Conservation (phyloP, 2,797 vertebrate genomes). For the Poeciliopsis presidionis region DNA sequence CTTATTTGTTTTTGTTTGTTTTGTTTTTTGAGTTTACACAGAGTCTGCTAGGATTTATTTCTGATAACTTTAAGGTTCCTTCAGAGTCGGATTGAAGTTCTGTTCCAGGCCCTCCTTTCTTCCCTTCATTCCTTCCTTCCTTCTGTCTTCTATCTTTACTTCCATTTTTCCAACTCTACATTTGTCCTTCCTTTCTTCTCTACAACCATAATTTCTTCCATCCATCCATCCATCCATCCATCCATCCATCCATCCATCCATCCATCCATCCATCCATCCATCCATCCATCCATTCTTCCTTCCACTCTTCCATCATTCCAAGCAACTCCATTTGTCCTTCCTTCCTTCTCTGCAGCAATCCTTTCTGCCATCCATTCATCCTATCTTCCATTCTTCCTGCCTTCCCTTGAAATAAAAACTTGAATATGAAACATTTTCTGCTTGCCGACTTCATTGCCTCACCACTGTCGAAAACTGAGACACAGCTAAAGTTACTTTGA, state of each 20-base stretch:
- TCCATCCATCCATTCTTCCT: background rate
- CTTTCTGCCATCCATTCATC: background rate
- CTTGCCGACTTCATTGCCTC: background rate
- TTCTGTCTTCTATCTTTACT: background rate
- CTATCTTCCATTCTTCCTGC: background rate
- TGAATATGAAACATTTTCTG: background rate
- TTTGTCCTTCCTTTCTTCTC: background rate
- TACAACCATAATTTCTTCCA: background rate
- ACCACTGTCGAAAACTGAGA: background rate
- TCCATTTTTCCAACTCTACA: background rate
- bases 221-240: background rate
- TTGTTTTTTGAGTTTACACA: conserved; percentile 1
- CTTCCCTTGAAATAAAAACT: background rate
- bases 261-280: background rate
- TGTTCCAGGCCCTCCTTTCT: background rate
- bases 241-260: background rate
- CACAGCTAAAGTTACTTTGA: background rate
- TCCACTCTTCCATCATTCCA: background rate
- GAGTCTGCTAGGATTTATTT: conserved; percentile 28
- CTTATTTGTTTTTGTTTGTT: background rate
- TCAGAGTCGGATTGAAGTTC: background rate
- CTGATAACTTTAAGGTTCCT: conserved; percentile 10
- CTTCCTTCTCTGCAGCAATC: background rate
- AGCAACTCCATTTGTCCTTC: background rate
- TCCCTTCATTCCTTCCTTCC: background rate